Base-by-base conservation (phyloP, 2,888 invertebrate genomes). In the Boloria euphrosyne region DNA sequence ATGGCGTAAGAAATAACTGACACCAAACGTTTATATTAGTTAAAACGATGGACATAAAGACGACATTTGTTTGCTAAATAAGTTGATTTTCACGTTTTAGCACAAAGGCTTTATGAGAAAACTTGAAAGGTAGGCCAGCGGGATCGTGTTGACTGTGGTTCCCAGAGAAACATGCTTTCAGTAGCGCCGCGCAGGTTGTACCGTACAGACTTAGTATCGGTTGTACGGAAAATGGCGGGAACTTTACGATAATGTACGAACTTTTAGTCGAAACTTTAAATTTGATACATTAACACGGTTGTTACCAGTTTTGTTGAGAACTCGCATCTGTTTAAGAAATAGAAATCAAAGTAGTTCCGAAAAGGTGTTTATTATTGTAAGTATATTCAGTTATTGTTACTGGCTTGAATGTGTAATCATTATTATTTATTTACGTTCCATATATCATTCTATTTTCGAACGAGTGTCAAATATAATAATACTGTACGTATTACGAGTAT, bases 51-150 rank as follows among this genome's bases (percentile, higher is more conserved):
- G 4, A 0, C 0, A 22, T 70, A 72, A 22, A 53, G 70, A 47
- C 59, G 13, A 64, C 57, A 62, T 63, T 74, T 49, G n/a, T 4
- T 7, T 65, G 66, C 22, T 16, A 13, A 16, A 4, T 27, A 44
- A 13, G 27, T 52, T 62, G 7, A 59, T 73, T 83, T 72, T 43
- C 67, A 52, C 76, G 54, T 77, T 82, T 76, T 62, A 43, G 61
- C 54, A 55, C 13, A 53, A 51, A 47, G 49, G 16, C 38, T 60
- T 64, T 69, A 55, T 47, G 72, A 80, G 84, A 84, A 90, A 91
- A 90, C 88, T 90, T 88, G 83, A 83, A 86, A 89, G 82, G 87
- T 86, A 87, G 87, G 85, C 82, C 80, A 88, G 82, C 84, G 80
- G 81, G 85, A 85, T 86, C 80, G 83, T 85, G 86, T 83, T 83